Evolutionary conservation across 2,888 invertebrate species (phyloP).

Genomic region (Metellina segmentata): DNA sequence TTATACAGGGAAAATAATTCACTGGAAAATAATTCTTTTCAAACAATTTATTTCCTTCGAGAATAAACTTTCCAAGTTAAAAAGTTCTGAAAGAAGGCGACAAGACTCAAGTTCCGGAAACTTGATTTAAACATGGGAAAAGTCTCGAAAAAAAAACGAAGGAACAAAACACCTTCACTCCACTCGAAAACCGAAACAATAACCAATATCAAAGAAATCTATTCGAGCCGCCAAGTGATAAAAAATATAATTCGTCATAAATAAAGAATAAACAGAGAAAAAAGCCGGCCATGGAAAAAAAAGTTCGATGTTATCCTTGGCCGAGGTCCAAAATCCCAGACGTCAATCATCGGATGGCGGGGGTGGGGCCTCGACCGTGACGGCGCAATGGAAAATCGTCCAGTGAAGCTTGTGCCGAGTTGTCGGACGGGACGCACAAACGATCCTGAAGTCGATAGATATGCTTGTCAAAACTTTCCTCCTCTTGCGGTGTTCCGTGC

Average conservation of each 20-base stretch:
- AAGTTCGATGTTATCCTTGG: slow-evolving; percentile 56
- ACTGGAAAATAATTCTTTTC: too few species aligned
- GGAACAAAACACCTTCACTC: too few species aligned
- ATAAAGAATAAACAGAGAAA: slow-evolving; percentile 5
- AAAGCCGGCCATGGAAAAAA: background rate
- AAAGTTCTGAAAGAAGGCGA: too few species aligned
- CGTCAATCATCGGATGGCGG: slow-evolving; percentile 60
- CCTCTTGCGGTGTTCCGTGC: slow-evolving; percentile 51
- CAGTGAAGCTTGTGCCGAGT: slow-evolving; percentile 11
- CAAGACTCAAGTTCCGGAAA: too few species aligned
- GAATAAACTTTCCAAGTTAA: too few species aligned
- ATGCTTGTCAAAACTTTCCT: slow-evolving; percentile 73
- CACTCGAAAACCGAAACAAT: slow-evolving; percentile 4
- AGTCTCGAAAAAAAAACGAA: too few species aligned
- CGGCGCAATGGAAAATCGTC: slow-evolving; percentile 49
- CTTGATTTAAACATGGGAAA: too few species aligned
- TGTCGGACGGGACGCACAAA: slow-evolving; percentile 6
- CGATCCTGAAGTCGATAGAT: slow-evolving; percentile 51
- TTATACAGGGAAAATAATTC: too few species aligned
- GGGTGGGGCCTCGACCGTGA: slow-evolving; percentile 32
- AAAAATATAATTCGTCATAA: slow-evolving; percentile 20
- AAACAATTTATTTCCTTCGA: too few species aligned
- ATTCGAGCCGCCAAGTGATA: background rate
- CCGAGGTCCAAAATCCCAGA: slow-evolving; percentile 62
- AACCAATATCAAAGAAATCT: slow-evolving; percentile 32